phyloP scores from a whole-genome alignment of 2,888 invertebrate species.

The Sylvicola fuscatus region DNA sequence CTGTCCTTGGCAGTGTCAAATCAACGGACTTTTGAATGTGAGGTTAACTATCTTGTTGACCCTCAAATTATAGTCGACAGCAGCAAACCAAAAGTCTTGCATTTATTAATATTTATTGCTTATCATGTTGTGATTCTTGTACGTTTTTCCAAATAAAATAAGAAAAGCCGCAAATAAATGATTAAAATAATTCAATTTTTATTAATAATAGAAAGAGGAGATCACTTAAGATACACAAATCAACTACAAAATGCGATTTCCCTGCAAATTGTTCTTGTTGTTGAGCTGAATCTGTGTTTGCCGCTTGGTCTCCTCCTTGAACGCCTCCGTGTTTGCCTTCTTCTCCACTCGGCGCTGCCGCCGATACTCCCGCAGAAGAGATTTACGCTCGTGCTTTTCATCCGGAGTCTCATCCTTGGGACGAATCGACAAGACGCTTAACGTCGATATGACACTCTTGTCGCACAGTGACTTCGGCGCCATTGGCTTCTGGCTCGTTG shows the following conservation, averaged over 20 bases:
- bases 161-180: too few relatives aligned
- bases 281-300: conserved; percentile 61
- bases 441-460: conserved; percentile 42
- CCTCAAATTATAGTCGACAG: too few relatives aligned
- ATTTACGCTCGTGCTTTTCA: conserved; percentile 58
- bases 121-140: too few relatives aligned
- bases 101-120: too few relatives aligned
- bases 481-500: conserved; percentile 12
- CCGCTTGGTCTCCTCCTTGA: conserved; percentile 66
- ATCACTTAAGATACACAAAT: background rate
- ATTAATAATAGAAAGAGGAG: too few relatives aligned
- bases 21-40: too few relatives aligned
- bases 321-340: conserved; percentile 60
- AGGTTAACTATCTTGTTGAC: too few relatives aligned
- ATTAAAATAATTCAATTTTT: too few relatives aligned
- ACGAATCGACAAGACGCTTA: conserved; percentile 45
- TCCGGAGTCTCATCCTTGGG: conserved; percentile 59
- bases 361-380: conserved; percentile 54
- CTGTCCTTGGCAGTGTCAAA: too few relatives aligned
- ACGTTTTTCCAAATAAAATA: too few relatives aligned
- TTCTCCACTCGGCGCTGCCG: conserved; percentile 59
- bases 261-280: conserved; percentile 51
- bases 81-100: too few relatives aligned
- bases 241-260: conserved; percentile 38
- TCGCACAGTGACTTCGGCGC: conserved; percentile 36